Base-by-base conservation (phyloP, 2,888 invertebrate genomes). In the Pheosia gnoma region DNA sequence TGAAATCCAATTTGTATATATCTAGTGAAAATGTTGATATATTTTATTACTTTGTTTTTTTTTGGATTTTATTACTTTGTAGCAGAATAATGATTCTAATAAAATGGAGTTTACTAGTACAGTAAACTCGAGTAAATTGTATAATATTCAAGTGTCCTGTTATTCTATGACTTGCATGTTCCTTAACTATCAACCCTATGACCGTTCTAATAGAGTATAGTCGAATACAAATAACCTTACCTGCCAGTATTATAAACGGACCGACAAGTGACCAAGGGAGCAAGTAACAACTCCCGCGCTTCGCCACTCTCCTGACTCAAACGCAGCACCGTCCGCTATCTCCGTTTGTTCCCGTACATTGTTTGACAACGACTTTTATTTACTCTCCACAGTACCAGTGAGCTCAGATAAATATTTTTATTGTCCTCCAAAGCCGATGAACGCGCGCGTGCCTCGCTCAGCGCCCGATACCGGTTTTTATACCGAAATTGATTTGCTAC, bases 401-500 rank as follows among this genome's bases (percentile, higher is more conserved):
- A 36, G 53, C 37, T 9, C 37, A 53, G 53, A 53, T 53, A 53
- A 53, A 53, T 53, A 53, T 53, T 53, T 53, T 53, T 53, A 53
- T 53, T 53, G 37, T 53, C 37, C 47, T 47, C 47, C 47, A 47
- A 5, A 47, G 47, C 11, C 47, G 47, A 47, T 47, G 11, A 47
- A 47, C 47, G 5, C 47, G 47, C 47, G 51, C 51, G 25, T 51
- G 51, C 8, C 25, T 25, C 51, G 51, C 25, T 51, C 7, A 51
- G 53, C 52, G 25, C 25, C 8, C 52, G 52, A 52, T 54, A 54
- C 5, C 53, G 53, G 25, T 38, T 55, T 51, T 39, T 38, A 55
- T 55, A 55, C n/a, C 38, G 55, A 55, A 55, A 55, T 55, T 38
- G 39, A 55, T 38, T 55, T 9, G 55, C 39, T 39, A 55, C 55